These are phyloP conservation scores for Caenorhabditis afra DNA, from an alignment of 2,888 invertebrate genomes.

Conservation along the genomic window DNA sequence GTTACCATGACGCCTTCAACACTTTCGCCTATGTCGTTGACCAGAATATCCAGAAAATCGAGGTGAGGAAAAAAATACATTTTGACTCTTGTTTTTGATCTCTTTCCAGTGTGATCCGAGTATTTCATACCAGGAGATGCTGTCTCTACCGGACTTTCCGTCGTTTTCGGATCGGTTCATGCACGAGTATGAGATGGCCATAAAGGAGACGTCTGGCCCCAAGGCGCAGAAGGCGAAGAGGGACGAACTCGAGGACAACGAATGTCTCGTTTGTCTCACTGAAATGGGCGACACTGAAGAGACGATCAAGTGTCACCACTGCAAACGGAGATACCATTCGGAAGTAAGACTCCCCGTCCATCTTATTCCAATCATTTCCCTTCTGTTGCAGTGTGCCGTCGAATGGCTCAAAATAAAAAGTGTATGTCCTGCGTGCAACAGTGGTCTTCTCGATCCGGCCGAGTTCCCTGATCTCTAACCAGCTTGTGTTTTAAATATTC, in stretches of 20 bases:
- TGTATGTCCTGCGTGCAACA: neutral
- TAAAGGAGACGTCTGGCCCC: neutral
- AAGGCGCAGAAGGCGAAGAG: neutral
- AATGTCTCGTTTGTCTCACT: slow-evolving; percentile 8
- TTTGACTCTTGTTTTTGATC: too few relatives aligned
- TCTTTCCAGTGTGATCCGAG: too few relatives aligned
- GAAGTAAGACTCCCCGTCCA: too few relatives aligned
- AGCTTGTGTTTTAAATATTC: too few relatives aligned
- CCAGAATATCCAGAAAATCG: too few relatives aligned
- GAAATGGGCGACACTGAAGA: neutral
- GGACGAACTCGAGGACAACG: slow-evolving; percentile 4
- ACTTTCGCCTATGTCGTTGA: too few relatives aligned
- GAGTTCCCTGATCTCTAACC: neutral
- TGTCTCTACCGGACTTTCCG: too few relatives aligned
- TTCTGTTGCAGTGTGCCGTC: neutral
- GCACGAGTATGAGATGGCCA: neutral
- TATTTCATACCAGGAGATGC: too few relatives aligned
- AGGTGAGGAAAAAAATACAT: too few relatives aligned
- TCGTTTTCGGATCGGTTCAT: too few relatives aligned
- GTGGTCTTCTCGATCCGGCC: neutral
- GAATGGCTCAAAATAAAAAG: neutral
- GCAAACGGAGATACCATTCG: slow-evolving; percentile 4
- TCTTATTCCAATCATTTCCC: too few relatives aligned
- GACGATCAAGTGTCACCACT: neutral
- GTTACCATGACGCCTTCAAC: too few relatives aligned